A percentile compares a stretch with the other conserved stretches of the same genome.
These are phyloP conservation scores for Anthopleura xanthogrammica DNA, from an alignment of 92 coral and sea anemone genomes.

Conservation along the genomic window DNA sequence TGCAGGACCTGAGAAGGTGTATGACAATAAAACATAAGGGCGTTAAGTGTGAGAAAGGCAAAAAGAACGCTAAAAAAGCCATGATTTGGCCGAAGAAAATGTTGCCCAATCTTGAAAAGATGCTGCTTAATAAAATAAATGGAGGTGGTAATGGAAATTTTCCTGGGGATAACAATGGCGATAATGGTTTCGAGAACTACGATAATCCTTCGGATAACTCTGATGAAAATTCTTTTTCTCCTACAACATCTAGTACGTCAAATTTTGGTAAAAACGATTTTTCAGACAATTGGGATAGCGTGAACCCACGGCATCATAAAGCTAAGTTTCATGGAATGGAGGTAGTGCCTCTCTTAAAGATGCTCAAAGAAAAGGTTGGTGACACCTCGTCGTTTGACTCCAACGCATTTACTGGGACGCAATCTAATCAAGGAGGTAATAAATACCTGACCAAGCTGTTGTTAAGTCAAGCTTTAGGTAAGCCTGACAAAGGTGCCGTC, in stretches of 20 bases:
- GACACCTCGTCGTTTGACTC: conserved; percentile 39
- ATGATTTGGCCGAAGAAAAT: conserved; percentile 95
- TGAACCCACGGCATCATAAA: conserved; percentile 24
- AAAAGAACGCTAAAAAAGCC: conserved; percentile 64
- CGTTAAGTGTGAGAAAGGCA: conserved; percentile 22
- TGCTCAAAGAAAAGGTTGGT: conserved; percentile 52
- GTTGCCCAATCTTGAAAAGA: conserved; percentile 72
- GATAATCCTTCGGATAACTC: conserved; percentile 37
- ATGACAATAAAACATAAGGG: not conserved
- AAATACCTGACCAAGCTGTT: conserved; percentile 54
- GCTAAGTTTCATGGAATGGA: conserved; percentile 37
- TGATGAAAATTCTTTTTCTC: conserved; percentile 5
- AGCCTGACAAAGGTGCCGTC: conserved; percentile 76
- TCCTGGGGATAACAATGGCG: conserved; percentile 19
- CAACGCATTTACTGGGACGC: conserved; percentile 48
- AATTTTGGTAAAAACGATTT: conserved; percentile 17
- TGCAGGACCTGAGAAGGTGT: conserved; percentile 20
- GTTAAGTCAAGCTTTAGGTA: conserved; percentile 66
- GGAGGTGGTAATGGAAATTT: conserved; percentile 20
- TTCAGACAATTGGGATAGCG: conserved; percentile 60
- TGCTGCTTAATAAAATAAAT: conserved; percentile 54
- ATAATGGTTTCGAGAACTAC: conserved; percentile 50
- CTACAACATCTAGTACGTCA: not conserved
- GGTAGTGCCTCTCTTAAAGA: conserved; percentile 62
- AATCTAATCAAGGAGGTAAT: conserved; percentile 38